Conservation (phyloP, 1,140 invertebrate genomes). For the Drosophila baimaii region DNA sequence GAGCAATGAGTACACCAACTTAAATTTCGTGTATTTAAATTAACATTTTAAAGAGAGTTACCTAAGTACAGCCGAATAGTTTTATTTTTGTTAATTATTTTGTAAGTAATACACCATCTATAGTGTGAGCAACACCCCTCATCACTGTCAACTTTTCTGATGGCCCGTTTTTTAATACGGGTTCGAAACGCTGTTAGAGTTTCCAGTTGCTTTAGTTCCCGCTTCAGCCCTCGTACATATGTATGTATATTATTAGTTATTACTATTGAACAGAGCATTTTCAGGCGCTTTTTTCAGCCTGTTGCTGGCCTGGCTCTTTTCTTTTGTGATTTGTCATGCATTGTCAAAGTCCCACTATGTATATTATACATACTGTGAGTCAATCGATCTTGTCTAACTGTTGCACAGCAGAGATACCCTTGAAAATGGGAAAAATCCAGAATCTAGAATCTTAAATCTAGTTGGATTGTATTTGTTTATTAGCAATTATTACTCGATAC, state of each 20-base stretch:
- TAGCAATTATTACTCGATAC: neutral
- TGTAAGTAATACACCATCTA: too few species aligned
- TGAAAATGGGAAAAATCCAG: neutral
- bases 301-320: constrained; percentile 30
- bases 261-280: constrained; percentile 60
- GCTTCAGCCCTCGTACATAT: constrained; percentile 6
- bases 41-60: too few species aligned
- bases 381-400: constrained; percentile 25
- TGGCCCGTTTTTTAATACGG: constrained; percentile 29
- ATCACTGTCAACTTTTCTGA: constrained; percentile 9
- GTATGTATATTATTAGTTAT: constrained; percentile 29
- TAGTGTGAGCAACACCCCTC: neutral
- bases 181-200: constrained; percentile 49
- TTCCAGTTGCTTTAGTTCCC: constrained; percentile 17
- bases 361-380: constrained; percentile 2
- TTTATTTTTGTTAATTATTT: neutral
- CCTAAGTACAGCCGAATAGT: too few species aligned
- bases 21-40: too few species aligned
- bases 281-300: constrained; percentile 27
- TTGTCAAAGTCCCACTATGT: constrained; percentile 15
- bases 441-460: neutral
- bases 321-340: constrained; percentile 53
- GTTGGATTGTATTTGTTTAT: neutral
- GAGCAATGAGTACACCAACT: too few species aligned
- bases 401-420: neutral